Evolutionary conservation across 2,797 vertebrate genomes (phyloP).

Genomic region (Chelidonichthys spinosus): DNA sequence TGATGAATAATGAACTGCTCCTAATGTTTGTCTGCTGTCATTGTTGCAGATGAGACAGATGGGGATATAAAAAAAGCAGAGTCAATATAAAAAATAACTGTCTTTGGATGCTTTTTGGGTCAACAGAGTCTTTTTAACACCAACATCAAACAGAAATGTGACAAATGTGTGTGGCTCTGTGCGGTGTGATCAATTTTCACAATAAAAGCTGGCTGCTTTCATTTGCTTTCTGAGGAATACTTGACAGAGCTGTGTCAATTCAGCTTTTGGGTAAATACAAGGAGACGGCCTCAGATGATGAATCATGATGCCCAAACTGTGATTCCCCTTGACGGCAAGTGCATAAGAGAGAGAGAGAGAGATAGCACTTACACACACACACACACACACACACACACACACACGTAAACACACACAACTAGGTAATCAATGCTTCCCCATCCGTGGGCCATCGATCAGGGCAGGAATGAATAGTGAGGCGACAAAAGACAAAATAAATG

Average conservation of each 20-base stretch:
- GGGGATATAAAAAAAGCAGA: conserved; percentile 16
- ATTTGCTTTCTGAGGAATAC: conserved; percentile 35
- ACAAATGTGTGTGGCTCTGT: not conserved
- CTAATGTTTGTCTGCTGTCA: conserved; percentile 33
- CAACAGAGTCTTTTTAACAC: conserved; percentile 10
- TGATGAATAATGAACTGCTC: conserved; percentile 22
- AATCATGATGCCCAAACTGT: conserved; percentile 52
- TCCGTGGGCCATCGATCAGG: conserved; percentile 67
- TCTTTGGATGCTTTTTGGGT: conserved; percentile 17
- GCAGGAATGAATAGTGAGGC: conserved; percentile 66
- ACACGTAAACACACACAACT: conserved; percentile 8
- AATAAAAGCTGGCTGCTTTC: conserved; percentile 16
- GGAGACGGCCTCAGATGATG: conserved; percentile 37
- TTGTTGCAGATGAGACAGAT: conserved; percentile 25
- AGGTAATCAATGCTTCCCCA: conserved; percentile 58
- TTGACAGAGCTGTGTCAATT: conserved; percentile 22
- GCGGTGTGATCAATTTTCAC: conserved; percentile 5
- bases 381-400: conserved; percentile 10
- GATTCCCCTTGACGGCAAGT: conserved; percentile 49
- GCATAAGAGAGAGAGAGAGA: conserved; percentile 11
- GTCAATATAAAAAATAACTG: conserved; percentile 27
- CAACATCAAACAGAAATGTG: conserved; percentile 11
- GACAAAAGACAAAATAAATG: conserved; percentile 74
- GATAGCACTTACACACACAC: not conserved
- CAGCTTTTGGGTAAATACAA: conserved; percentile 40